These are phyloP conservation scores for Eclectus roratus DNA, from an alignment of 2,113 vertebrate species.

Conservation along the genomic window DNA sequence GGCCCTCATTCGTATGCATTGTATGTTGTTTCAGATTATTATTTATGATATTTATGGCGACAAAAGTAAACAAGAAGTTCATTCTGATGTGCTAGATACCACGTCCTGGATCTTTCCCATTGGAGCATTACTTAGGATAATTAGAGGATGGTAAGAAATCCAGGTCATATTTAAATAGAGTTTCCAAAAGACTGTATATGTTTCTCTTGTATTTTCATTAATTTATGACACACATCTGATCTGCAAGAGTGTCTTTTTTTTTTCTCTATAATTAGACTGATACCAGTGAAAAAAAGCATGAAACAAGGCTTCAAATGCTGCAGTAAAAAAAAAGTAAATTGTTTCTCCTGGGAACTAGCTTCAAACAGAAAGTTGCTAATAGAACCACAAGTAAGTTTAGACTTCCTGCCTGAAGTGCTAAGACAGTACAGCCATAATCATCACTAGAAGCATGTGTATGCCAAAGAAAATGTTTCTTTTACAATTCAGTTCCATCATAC, in stretches of 20 bases:
- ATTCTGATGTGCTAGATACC: conserved; percentile 72
- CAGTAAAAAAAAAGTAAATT: background rate
- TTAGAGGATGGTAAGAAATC: conserved; percentile 83
- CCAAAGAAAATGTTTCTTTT: background rate
- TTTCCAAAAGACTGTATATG: background rate
- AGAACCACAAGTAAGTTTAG: background rate
- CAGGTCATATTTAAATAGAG: conserved; percentile 2
- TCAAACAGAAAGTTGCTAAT: conserved; percentile 2
- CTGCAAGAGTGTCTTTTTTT: background rate
- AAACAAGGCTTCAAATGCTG: background rate
- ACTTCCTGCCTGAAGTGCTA: background rate
- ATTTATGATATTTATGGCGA: conserved; percentile 73
- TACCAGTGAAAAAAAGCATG: background rate
- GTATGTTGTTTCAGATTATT: conserved; percentile 75
- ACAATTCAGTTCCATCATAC: background rate
- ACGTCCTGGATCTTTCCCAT: conserved; percentile 72
- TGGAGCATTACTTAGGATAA: conserved; percentile 74
- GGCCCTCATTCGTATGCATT: background rate
- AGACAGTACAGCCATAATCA: background rate
- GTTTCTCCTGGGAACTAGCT: background rate
- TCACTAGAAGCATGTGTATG: background rate
- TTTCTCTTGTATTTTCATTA: conserved; percentile 1
- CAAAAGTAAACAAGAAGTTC: conserved; percentile 76
- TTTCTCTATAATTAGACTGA: background rate
- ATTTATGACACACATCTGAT: background rate